Conservation (phyloP, 1,140 invertebrate species). For the Micrasema longulum region DNA sequence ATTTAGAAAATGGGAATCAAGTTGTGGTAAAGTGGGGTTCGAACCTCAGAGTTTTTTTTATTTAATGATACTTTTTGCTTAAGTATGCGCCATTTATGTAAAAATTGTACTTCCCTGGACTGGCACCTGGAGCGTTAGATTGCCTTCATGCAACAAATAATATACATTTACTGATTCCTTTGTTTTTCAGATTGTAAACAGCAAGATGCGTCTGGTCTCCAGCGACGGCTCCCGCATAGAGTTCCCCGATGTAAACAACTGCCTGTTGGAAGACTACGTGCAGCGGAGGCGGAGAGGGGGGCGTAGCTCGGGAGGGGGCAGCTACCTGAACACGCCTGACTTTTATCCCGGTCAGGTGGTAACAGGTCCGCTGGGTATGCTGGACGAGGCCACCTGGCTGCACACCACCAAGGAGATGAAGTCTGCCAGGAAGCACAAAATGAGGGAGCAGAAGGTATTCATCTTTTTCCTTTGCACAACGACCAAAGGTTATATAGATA, state of each 20-base stretch:
- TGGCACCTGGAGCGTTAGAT: no score
- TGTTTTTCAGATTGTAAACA: constrained; percentile 69
- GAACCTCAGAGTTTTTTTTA: no score
- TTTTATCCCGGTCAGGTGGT: constrained; percentile 84
- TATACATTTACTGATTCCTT: no score
- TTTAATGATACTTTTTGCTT: no score
- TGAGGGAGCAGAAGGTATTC: constrained; percentile 66
- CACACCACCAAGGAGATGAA: constrained; percentile 81
- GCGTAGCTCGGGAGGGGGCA: background rate
- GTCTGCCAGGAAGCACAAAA: constrained; percentile 73
- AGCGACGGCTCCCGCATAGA: constrained; percentile 74
- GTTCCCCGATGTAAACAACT: constrained; percentile 75
- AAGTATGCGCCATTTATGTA: no score
- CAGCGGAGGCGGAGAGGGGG: constrained; percentile 63
- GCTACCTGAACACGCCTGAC: constrained; percentile 68
- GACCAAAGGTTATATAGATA: no score
- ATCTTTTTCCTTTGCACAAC: no score
- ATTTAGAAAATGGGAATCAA: no score
- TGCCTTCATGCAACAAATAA: no score
- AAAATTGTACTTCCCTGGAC: no score
- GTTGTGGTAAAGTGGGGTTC: no score
- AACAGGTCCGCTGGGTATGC: constrained; percentile 75
- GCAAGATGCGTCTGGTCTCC: constrained; percentile 74
- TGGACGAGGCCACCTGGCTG: constrained; percentile 84
- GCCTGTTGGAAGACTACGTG: constrained; percentile 71